Conservation (phyloP, 2,888 invertebrate genomes). For the Netelia virgata region DNA sequence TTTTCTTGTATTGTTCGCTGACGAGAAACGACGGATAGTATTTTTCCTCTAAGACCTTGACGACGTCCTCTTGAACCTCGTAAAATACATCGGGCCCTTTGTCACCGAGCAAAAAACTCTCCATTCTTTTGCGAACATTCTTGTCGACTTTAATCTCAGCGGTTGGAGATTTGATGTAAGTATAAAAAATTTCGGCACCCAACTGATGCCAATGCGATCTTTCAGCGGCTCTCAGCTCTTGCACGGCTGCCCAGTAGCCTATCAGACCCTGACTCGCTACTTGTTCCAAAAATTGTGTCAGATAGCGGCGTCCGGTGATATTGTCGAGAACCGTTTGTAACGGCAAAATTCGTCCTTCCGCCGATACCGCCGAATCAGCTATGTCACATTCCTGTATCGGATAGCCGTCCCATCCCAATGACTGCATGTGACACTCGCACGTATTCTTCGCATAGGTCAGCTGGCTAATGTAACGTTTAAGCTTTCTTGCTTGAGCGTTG, state of each 20-base stretch:
- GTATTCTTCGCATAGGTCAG: constrained; percentile 92
- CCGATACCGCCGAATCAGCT: constrained; percentile 74
- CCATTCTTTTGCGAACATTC: constrained; percentile 93
- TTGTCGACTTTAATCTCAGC: constrained; percentile 94
- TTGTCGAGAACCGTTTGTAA: constrained; percentile 91
- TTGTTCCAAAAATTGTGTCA: constrained; percentile 93
- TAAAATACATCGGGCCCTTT: constrained; percentile 95
- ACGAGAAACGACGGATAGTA: constrained; percentile 95
- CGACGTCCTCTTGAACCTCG: constrained; percentile 93
- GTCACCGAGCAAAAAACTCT: constrained; percentile 94
- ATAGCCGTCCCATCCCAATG: constrained; percentile 91
- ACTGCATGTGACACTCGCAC: constrained; percentile 91
- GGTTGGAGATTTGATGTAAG: constrained; percentile 93
- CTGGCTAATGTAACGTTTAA: constrained; percentile 94
- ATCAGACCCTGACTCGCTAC: constrained; percentile 94
- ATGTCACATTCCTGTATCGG: constrained; percentile 81
- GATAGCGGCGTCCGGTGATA: constrained; percentile 91
- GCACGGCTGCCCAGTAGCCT: constrained; percentile 94
- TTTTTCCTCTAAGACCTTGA: constrained; percentile 93
- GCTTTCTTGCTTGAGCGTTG: constrained; percentile 91
- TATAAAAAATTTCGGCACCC: constrained; percentile 96
- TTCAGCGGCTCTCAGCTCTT: constrained; percentile 92
- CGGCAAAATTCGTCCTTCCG: constrained; percentile 86
- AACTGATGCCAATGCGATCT: constrained; percentile 93
- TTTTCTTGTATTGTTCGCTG: constrained; percentile 93